Conservation (phyloP, 2,113 vertebrate species). For the Pluvianellus socialis region DNA sequence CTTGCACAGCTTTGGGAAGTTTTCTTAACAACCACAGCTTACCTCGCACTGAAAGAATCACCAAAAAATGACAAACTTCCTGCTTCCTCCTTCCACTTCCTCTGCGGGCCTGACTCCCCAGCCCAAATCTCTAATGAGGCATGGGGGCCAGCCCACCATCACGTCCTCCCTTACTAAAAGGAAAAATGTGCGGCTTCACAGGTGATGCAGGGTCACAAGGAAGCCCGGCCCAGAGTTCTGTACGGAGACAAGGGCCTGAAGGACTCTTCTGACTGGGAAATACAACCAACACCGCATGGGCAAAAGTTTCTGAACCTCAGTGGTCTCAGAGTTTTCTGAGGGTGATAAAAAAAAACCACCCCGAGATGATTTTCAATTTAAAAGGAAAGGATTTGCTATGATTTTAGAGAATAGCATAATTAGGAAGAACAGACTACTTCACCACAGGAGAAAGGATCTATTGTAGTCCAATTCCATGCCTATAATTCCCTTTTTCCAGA, state of each 20-base stretch:
- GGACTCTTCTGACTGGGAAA: background rate
- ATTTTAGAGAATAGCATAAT: background rate
- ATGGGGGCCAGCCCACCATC: background rate
- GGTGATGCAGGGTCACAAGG: background rate
- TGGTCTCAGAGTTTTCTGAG: background rate
- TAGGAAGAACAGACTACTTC: background rate
- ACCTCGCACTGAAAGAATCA: background rate
- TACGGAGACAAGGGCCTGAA: background rate
- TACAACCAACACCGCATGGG: background rate
- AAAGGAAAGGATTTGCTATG: background rate
- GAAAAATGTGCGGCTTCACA: background rate
- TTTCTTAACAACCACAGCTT: background rate
- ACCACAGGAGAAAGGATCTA: background rate
- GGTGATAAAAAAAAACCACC: background rate
- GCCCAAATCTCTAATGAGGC: background rate
- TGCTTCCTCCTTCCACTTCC: conserved; percentile 4
- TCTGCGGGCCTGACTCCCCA: background rate
- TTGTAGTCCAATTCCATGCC: conserved; percentile 15
- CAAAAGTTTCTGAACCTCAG: background rate
- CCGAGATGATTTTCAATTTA: background rate
- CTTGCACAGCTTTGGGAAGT: background rate
- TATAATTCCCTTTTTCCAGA: background rate
- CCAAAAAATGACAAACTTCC: background rate
- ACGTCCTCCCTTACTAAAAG: background rate
- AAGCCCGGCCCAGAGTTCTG: background rate